Conservation (phyloP, 1,140 invertebrate species). For the Drosophila erecta region DNA sequence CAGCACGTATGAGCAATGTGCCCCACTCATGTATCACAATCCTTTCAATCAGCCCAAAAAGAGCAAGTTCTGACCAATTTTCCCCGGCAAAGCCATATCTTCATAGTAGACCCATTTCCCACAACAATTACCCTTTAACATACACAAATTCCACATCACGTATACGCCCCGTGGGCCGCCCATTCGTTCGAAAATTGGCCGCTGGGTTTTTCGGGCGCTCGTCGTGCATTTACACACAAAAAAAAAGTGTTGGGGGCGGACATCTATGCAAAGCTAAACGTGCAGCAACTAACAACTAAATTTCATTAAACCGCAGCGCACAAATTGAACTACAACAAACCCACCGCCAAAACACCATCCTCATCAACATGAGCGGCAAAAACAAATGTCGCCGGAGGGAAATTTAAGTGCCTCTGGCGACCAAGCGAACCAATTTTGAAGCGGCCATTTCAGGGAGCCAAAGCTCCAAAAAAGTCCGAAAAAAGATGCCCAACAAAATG, state of each 20-base stretch:
- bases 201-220: conserved; percentile 20
- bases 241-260: conserved; percentile 1
- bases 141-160: conserved; percentile 54
- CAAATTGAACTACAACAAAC: conserved; percentile 77
- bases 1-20: conserved; percentile 22
- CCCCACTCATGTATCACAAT: conserved; percentile 41
- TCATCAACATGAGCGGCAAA: conserved; percentile 33
- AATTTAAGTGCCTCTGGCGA: conserved; percentile 75
- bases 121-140: conserved; percentile 61
- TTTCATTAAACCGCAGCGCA: conserved; percentile 79
- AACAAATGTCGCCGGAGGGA: conserved; percentile 62
- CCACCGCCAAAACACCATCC: conserved; percentile 21
- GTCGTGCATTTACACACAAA: conserved; percentile 25
- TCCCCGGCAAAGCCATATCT: conserved; percentile 5
- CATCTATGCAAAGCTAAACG: conserved; percentile 72
- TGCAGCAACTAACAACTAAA: conserved; percentile 81
- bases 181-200: conserved; percentile 36
- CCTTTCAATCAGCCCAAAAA: conserved; percentile 42
- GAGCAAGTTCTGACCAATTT: conserved; percentile 22
- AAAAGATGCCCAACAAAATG: conserved; percentile 52
- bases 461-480: conserved; percentile 23
- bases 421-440: conserved; percentile 77
- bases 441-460: conserved; percentile 42
- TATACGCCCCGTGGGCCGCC: conserved; percentile 45
- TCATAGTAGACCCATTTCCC: conserved; percentile 47